Evolutionary conservation across 2,888 invertebrate species (phyloP), one percentile per base, ranked within the genome.

Genomic region (Agrilus cyanescens): DNA sequence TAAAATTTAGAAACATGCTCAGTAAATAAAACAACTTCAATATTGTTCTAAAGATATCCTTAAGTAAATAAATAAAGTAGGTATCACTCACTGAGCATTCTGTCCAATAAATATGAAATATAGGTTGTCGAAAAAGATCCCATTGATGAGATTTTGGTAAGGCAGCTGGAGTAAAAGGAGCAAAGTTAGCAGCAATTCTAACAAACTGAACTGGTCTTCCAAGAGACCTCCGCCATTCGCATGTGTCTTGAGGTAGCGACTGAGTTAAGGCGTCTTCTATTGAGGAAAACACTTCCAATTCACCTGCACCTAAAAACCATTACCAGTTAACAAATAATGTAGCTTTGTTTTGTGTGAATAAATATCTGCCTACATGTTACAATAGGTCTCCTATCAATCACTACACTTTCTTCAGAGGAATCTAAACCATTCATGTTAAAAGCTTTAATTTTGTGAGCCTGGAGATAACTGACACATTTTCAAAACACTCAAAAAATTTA

Each of bases 51-150:
- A 14, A 3, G 10, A 32, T 2, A 13, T 32, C 32, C 2, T 4
- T 32, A 8, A 32, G 10, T 14, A 12, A 13, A 32, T 36, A 16
- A 3, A 36, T 5, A 12, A 12, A 14, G 8, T 16, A 15, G 12
- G 33, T 6, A 38, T 37, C 51, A 71, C 78, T 72, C 73, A 94
- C 94, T 63, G 79, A 78, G 74, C 94, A 94, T 63, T 95, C 94
- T 15, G 88, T 93, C 83, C 94, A 93, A 66, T 85, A 96, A 45
- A 90, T 85, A 65, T 96, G 93, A 60, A 96, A 80, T 63, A 95
- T 82, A 10, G 94, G 90, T 56, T 87, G 84, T 53, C 88, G 84
- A 46, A 93, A 72, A 37, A 95, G 75, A 59, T 83, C 84, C 67
- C 83, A 80, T 61, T 81, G 78, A 43, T 76, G 77, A 38, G 80